A percentile compares a stretch with the other conserved stretches of the same genome.
Conservation (phyloP, 2,888 invertebrate species). For the Petrolisthes cinctipes region DNA sequence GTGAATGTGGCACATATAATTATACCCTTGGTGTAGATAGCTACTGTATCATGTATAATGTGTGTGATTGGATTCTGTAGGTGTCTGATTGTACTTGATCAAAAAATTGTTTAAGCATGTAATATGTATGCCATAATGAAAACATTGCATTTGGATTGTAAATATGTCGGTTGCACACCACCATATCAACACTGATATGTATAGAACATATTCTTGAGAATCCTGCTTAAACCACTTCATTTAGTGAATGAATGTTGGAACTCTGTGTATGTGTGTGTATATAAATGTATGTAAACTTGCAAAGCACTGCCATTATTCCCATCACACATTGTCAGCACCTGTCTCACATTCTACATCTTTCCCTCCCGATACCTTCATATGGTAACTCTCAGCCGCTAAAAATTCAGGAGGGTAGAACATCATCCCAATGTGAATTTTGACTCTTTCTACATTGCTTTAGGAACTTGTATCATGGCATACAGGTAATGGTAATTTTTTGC, state of each 20-base stretch:
- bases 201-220: not conserved
- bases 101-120: too few relatives aligned
- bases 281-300: constrained; percentile 13
- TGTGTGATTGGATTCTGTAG: too few relatives aligned
- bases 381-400: too few relatives aligned
- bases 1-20: not conserved
- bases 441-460: too few relatives aligned
- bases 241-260: constrained; percentile 6
- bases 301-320: not conserved
- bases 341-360: not conserved
- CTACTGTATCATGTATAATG: too few relatives aligned
- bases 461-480: too few relatives aligned
- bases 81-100: too few relatives aligned
- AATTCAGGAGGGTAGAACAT: too few relatives aligned
- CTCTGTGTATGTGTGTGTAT: not conserved
- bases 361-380: too few relatives aligned
- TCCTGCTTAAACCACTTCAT: not conserved
- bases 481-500: too few relatives aligned
- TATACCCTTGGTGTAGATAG: not conserved
- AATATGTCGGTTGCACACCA: not conserved
- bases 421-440: too few relatives aligned
- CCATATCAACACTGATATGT: not conserved
- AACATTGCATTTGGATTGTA: constrained; percentile 9
- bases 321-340: not conserved
- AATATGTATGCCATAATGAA: not conserved